Base-by-base conservation (phyloP, 2,888 invertebrate genomes). In the Pristionchus entomophagus region DNA sequence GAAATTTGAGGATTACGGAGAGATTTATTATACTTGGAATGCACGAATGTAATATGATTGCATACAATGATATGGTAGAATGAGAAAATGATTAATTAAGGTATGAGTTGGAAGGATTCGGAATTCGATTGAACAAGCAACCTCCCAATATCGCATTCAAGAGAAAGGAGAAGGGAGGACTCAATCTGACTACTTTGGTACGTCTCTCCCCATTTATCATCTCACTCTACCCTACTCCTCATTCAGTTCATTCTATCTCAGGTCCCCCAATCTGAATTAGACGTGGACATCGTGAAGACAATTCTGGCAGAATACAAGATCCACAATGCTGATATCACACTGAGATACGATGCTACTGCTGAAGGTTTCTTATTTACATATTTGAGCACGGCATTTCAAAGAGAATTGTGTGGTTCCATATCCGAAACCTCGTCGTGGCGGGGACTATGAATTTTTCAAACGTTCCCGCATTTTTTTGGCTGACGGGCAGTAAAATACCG, bases 81-180 rank as follows among this genome's bases (percentile, higher is more conserved):
- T 35, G 38, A 35, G n/a, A 38, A 5, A n/a, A n/a, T 69, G 41
- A 22, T n/a, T 38, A 41, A 38, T 81, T 6, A 22, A 77, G 62
- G 41, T 97, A 97, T 93, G 99, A 99, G 95, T 95, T 99, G 95
- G 99, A 99, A 95, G 99, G 99, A 29, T 99, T 99, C 93, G 99
- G 99, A 0, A 95, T 99, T 85, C 95, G 99, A 88, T 95, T 95
- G 17, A 99, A 99, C 94, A 98, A 98, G 94, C 96, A 96, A 91
- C 99, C 99, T 8, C 99, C 99, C 38, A 98, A 98, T 94, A 99
- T 99, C 93, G 96, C 96, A 89, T 99, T 97, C 94, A 96, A 97
- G 92, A 97, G 96, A 94, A 99, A 99, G 95, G 99, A 99, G 92
- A 99, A 99, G 94, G 99, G 99, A 88, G 99, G 99, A 62, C 96